These are phyloP conservation scores for Serinus canaria DNA, from an alignment of 2,113 vertebrate species.

Conservation along the genomic window DNA sequence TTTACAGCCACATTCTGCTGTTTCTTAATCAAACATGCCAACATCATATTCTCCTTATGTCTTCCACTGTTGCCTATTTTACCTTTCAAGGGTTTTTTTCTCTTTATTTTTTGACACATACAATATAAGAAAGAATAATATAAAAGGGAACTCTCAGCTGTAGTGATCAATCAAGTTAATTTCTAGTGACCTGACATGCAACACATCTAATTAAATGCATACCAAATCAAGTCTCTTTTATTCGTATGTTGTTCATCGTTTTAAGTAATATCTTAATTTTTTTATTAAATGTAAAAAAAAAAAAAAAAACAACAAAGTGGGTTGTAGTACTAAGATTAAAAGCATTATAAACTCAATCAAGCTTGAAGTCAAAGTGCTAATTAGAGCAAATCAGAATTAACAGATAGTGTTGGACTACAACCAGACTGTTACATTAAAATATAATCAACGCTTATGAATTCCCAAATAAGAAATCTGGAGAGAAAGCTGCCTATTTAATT, in stretches of 20 bases:
- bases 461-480: background rate
- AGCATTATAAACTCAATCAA: background rate
- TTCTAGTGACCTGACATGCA: background rate
- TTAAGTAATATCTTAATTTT: background rate
- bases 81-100: background rate
- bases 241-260: background rate
- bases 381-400: slow-evolving; percentile 18
- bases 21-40: background rate
- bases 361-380: background rate
- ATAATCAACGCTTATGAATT: background rate
- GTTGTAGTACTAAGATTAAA: background rate
- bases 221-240: background rate
- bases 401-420: background rate
- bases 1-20: background rate
- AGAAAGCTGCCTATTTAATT: background rate
- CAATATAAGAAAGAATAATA: background rate
- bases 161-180: background rate
- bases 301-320: too few relatives aligned
- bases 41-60: background rate
- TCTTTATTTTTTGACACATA: background rate
- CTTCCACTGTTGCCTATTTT: background rate
- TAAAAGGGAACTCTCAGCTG: background rate
- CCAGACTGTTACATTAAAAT: background rate
- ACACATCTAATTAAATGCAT: background rate
- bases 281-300: background rate